A percentile compares a stretch with the other conserved stretches of the same genome.
Conservation (phyloP, 2,888 invertebrate genomes). For the Rhingia campestris region DNA sequence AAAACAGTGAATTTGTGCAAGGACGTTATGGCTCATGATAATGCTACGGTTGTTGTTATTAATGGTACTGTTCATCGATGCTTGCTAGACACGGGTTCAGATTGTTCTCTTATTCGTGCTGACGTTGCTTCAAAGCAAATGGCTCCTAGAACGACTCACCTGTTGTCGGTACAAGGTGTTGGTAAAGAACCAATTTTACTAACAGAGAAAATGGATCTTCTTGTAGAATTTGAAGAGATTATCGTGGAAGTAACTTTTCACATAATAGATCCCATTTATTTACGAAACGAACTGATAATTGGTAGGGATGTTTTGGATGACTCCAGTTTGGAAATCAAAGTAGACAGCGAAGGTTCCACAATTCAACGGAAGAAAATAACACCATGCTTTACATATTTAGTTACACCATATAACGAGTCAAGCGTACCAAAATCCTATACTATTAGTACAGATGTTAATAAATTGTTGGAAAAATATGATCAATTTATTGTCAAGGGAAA, state of each 20-base stretch:
- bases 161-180: constrained; percentile 11
- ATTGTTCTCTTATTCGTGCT: constrained; percentile 22
- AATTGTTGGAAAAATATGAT: not conserved
- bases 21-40: not conserved
- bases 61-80: not conserved
- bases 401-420: not conserved
- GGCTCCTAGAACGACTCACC: not conserved
- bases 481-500: constrained; percentile 9
- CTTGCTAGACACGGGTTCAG: constrained; percentile 22
- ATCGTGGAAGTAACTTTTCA: constrained; percentile 8
- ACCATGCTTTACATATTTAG: not conserved
- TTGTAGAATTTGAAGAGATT: constrained; percentile 12
- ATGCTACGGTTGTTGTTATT: not conserved
- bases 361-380: constrained; percentile 2
- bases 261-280: constrained; percentile 2
- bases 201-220: not conserved
- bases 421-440: not conserved
- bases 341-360: constrained; percentile 2
- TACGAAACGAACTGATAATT: not conserved
- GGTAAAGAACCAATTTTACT: constrained; percentile 7
- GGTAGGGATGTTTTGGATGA: constrained; percentile 11
- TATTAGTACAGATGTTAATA: not conserved
- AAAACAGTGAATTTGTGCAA: constrained; percentile 19
- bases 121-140: constrained; percentile 6
- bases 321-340: constrained; percentile 5